phyloP scores from a whole-genome alignment of 1,140 invertebrate species.

The Apis florea region DNA sequence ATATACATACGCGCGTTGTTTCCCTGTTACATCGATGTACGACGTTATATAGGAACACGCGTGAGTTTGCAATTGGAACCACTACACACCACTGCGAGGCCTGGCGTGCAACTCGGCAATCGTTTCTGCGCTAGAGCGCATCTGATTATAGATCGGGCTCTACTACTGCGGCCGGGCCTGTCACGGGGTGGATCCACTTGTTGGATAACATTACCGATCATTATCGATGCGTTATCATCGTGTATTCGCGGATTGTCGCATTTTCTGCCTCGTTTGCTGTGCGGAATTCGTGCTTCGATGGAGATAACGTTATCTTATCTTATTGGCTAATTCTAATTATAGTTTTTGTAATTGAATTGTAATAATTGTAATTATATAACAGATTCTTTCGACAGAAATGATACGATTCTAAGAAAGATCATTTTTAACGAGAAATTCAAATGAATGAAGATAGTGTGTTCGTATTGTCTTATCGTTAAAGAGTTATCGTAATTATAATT shows the following conservation, averaged over 20 bases:
- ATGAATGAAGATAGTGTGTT: too few relatives aligned
- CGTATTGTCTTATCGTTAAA: too few relatives aligned
- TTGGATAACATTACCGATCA: slow-evolving; percentile 37
- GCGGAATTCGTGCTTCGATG: too few relatives aligned
- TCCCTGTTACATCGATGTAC: too few relatives aligned
- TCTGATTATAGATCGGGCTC: not conserved
- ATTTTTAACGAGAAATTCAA: too few relatives aligned
- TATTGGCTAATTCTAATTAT: not conserved
- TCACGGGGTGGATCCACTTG: slow-evolving; percentile 31
- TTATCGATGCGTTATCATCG: slow-evolving; percentile 7
- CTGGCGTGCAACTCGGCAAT: not conserved
- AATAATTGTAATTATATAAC: too few relatives aligned
- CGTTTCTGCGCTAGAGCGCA: slow-evolving; percentile 1
- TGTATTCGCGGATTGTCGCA: not conserved
- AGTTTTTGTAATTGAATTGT: not conserved
- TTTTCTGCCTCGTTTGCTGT: too few relatives aligned
- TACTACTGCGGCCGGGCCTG: slow-evolving; percentile 26
- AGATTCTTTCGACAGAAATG: too few relatives aligned
- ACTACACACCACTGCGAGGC: not conserved
- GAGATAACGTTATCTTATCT: too few relatives aligned
- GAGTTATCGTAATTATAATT: too few relatives aligned
- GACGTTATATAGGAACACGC: not conserved
- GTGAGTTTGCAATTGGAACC: not conserved
- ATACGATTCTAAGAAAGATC: too few relatives aligned
- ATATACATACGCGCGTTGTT: not conserved